Percentiles rank a stretch among this genome's conserved stretches.
Conservation (phyloP, 2,113 vertebrate species). For the Tiliqua scincoides region DNA sequence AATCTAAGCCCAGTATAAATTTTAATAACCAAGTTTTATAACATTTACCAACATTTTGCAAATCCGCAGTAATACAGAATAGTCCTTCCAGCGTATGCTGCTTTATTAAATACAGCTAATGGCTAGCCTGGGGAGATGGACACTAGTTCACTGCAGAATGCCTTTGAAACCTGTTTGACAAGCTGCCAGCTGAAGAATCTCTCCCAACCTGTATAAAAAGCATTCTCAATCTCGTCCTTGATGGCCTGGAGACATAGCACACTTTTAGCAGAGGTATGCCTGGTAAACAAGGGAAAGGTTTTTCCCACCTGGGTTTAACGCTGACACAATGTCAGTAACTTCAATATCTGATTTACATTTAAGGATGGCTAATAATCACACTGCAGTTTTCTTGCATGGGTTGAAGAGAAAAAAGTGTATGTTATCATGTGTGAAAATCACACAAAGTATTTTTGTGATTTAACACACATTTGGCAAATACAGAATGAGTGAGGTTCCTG, state of each 20-base stretch:
- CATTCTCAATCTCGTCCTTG: conserved; percentile 31
- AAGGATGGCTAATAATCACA: background rate
- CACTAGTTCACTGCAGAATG: conserved; percentile 10
- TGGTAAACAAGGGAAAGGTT: conserved; percentile 15
- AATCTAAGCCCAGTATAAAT: too few species aligned
- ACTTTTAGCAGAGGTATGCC: background rate
- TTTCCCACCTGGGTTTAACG: background rate
- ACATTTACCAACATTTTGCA: background rate
- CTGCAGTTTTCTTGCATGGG: background rate
- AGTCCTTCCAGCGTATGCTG: background rate
- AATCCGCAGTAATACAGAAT: background rate
- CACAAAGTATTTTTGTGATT: too few species aligned
- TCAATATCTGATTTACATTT: background rate
- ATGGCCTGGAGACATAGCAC: conserved; percentile 1
- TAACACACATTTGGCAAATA: too few species aligned
- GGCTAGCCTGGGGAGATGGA: conserved; percentile 45
- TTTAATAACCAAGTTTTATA: background rate
- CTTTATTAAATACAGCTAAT: background rate
- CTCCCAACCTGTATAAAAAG: conserved; percentile 28
- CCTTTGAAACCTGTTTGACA: conserved; percentile 58
- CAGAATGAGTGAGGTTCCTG: too few species aligned
- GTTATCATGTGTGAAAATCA: background rate
- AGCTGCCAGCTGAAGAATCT: conserved; percentile 25
- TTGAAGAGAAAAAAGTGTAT: background rate
- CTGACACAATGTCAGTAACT: background rate